Evolutionary conservation across 2,113 vertebrate species (phyloP).

Genomic region (Urocynchramus pylzowi): DNA sequence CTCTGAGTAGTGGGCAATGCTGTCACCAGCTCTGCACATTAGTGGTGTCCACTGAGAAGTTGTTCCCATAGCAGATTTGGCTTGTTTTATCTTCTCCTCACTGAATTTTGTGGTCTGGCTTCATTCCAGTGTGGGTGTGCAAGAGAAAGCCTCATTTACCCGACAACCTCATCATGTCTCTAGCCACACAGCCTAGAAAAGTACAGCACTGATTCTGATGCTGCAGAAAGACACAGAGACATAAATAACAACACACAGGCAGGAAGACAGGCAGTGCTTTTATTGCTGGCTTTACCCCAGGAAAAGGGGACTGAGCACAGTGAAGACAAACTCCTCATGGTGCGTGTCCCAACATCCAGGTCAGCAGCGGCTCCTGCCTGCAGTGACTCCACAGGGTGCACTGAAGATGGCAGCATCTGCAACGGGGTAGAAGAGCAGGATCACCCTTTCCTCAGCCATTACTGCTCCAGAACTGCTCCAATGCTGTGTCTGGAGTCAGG

Average conservation of each 20-base stretch:
- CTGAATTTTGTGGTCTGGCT: background rate
- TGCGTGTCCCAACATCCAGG: background rate
- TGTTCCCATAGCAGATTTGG: background rate
- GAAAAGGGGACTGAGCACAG: background rate
- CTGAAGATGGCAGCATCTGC: background rate
- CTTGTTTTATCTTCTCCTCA: background rate
- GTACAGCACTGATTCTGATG: background rate
- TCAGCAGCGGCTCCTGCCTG: background rate
- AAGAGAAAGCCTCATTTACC: background rate
- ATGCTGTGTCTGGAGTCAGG: background rate
- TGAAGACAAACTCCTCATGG: accelerated
- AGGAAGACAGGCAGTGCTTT: background rate
- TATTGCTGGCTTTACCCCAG: background rate
- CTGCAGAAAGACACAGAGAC: background rate
- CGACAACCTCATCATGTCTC: background rate
- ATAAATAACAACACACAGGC: background rate
- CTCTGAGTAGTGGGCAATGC: background rate
- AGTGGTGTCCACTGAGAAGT: background rate
- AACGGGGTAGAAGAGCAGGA: background rate
- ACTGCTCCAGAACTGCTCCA: accelerated
- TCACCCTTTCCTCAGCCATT: background rate
- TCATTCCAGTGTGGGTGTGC: background rate
- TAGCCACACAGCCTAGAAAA: background rate
- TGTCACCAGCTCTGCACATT: background rate
- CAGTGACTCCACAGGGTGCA: background rate